These are phyloP conservation scores for Gopherus flavomarginatus DNA, from an alignment of 2,113 vertebrate species.

Conservation along the genomic window DNA sequence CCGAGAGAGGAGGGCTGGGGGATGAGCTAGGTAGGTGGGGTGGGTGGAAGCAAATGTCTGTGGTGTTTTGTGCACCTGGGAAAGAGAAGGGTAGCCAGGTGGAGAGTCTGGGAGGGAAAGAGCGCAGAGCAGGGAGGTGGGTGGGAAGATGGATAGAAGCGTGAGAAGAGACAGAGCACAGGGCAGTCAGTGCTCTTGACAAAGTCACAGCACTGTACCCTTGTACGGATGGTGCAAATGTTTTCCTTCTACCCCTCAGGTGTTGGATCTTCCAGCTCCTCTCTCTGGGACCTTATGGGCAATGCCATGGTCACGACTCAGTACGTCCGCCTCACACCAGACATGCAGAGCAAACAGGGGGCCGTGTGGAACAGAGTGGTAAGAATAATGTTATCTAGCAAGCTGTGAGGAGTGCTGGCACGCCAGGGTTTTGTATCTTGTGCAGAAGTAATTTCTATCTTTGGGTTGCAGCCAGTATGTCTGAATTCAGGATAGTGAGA, in stretches of 20 bases:
- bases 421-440: not conserved
- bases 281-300: constrained; percentile 94
- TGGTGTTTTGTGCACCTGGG: not conserved
- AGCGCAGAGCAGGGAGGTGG: too few relatives aligned
- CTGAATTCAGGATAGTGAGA: not conserved
- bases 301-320: constrained; percentile 94
- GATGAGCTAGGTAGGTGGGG: not conserved
- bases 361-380: constrained; percentile 95
- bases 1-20: not conserved
- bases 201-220: not conserved
- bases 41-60: too few relatives aligned
- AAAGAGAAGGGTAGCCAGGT: not conserved
- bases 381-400: constrained; percentile 62
- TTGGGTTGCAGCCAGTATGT: not conserved
- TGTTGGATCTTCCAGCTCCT: constrained; percentile 88
- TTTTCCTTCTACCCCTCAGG: constrained; percentile 72
- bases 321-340: constrained; percentile 93
- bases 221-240: not conserved
- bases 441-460: not conserved
- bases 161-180: not conserved
- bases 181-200: not conserved
- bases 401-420: not conserved
- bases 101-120: not conserved
- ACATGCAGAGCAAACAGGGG: constrained; percentile 94
- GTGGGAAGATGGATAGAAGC: not conserved